Conservation (phyloP, 2,113 vertebrate species). For the Empidonax alnorum region DNA sequence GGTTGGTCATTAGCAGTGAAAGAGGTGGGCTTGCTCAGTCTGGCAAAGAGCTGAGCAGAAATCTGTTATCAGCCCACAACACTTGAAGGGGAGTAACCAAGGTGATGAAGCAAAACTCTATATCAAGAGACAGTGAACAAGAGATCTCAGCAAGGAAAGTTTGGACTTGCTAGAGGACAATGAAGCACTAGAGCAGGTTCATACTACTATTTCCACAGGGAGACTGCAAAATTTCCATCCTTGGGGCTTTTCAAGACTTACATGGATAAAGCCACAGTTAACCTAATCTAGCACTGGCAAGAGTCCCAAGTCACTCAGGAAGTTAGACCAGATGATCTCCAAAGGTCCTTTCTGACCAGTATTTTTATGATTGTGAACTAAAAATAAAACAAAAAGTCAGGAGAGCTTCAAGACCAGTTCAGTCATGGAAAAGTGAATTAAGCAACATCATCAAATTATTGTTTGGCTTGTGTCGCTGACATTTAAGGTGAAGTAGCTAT, state of each 20-base stretch:
- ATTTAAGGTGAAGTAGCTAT: conserved; percentile 10
- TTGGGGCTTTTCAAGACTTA: not conserved
- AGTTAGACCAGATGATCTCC: not conserved
- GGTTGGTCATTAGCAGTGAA: not conserved
- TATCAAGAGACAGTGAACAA: not conserved
- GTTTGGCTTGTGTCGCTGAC: not conserved
- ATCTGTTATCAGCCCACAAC: not conserved
- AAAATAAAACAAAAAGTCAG: conserved; percentile 15
- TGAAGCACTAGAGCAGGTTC: not conserved
- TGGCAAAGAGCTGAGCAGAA: not conserved
- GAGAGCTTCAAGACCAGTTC: not conserved
- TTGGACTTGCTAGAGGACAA: not conserved
- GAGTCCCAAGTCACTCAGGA: not conserved
- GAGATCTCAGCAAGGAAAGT: not conserved
- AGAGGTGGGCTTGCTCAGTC: not conserved
- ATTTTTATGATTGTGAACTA: not conserved
- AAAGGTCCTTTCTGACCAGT: not conserved
- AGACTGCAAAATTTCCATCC: not conserved
- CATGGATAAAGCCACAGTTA: not conserved
- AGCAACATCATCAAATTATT: conserved; percentile 1
- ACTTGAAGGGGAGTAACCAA: not conserved
- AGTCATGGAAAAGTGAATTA: conserved; percentile 11
- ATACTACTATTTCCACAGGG: not conserved
- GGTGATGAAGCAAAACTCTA: not conserved
- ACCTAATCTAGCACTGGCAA: not conserved